phyloP scores from a whole-genome alignment of 2,888 invertebrate species.

The Diarsia brunnea region DNA sequence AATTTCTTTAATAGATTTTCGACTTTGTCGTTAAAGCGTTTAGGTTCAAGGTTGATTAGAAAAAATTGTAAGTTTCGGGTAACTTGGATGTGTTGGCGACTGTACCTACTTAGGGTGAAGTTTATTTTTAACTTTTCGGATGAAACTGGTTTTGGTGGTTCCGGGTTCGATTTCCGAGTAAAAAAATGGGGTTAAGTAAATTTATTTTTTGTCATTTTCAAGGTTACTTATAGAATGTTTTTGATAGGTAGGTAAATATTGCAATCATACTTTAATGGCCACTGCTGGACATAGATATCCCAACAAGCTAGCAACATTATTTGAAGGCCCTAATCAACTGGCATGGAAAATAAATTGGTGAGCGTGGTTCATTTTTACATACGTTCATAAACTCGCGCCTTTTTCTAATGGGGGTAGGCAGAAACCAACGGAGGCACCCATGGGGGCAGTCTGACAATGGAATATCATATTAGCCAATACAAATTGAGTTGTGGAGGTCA shows the following conservation, averaged over 20 bases:
- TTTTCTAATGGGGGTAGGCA: no score
- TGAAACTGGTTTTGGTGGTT: conserved; percentile 3
- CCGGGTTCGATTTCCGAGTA: conserved; percentile 43
- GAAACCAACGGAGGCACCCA: no score
- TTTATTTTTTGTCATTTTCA: background rate
- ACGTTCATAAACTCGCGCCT: no score
- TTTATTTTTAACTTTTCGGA: conserved; percentile 10
- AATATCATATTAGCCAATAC: no score
- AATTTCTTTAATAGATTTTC: no score
- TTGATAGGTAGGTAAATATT: background rate
- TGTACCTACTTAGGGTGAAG: background rate
- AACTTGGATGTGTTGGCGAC: no score
- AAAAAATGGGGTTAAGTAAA: background rate
- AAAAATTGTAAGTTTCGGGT: no score
- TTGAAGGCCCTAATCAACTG: conserved; percentile 5
- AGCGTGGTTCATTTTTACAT: background rate
- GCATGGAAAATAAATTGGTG: background rate
- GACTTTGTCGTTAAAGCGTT: no score
- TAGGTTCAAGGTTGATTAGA: no score
- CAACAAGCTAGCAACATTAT: no score
- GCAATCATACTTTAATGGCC: background rate
- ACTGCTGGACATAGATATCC: background rate
- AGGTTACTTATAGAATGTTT: background rate
- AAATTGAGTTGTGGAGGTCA: no score
- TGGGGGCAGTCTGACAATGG: no score